Conservation (phyloP, 2,888 invertebrate species). For the Halictus quadricinctus region DNA sequence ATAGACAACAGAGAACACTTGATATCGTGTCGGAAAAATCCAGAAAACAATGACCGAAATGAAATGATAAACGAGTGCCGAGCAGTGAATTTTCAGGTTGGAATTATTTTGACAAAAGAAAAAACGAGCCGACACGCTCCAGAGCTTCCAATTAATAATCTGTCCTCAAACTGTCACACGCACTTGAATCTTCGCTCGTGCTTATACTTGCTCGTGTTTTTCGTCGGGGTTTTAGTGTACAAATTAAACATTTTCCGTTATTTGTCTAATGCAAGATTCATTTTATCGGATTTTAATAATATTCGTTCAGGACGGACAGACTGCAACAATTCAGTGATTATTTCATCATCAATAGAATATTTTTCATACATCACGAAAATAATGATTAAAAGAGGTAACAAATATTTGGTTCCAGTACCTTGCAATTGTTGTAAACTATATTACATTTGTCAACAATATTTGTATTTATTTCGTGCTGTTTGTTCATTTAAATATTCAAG, state of each 20-base stretch:
- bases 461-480: neutral
- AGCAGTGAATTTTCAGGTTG: conserved; percentile 14
- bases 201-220: neutral
- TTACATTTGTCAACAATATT: neutral
- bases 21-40: conserved; percentile 18
- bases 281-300: neutral
- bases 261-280: neutral
- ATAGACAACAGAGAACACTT: conserved; percentile 12
- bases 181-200: conserved; percentile 27
- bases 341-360: neutral
- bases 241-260: neutral
- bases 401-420: too few relatives aligned
- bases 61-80: conserved; percentile 43
- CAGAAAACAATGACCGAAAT: conserved; percentile 37
- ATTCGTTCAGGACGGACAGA: neutral
- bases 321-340: neutral
- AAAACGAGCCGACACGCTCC: conserved; percentile 11
- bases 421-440: too few relatives aligned
- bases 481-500: neutral
- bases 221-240: neutral
- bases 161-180: conserved; percentile 21
- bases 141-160: conserved; percentile 34
- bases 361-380: neutral
- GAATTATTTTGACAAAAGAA: conserved; percentile 27
- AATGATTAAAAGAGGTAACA: neutral